Evolutionary conservation across 1,140 invertebrate genomes (phyloP).

Genomic region (Glomeris maerens): DNA sequence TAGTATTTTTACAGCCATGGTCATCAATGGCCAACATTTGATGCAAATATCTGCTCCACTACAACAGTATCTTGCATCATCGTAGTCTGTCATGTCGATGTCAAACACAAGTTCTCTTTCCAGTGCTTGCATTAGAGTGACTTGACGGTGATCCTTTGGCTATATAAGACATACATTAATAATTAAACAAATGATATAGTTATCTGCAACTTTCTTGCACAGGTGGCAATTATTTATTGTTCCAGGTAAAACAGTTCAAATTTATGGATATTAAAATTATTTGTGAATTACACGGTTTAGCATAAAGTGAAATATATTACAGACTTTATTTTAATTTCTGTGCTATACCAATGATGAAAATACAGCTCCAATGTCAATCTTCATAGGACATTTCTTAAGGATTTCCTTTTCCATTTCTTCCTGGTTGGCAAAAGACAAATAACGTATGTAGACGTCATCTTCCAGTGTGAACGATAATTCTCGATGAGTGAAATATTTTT

Average conservation of each 20-base stretch:
- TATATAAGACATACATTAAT: conserved; percentile 21
- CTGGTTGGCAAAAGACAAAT: conserved; percentile 66
- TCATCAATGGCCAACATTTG: conserved; percentile 97
- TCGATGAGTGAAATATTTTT: conserved; percentile 56
- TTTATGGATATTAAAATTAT: no score
- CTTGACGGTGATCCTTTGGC: conserved; percentile 43
- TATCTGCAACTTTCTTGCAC: no score
- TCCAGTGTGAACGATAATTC: conserved; percentile 93
- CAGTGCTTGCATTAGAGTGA: conserved; percentile 38
- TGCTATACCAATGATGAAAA: conserved; percentile 53
- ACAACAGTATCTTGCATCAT: conserved; percentile 87
- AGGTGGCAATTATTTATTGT: no score
- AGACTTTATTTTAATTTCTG: no score
- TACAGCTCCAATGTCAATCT: conserved; percentile 94
- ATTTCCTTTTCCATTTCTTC: conserved; percentile 70
- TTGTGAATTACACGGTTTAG: no score
- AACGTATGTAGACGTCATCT: conserved; percentile 88
- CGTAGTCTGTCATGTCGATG: conserved; percentile 99
- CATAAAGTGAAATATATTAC: no score
- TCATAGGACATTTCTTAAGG: conserved; percentile 60
- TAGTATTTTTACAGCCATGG: conserved; percentile 78
- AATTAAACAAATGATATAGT: background rate
- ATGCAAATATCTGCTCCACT: conserved; percentile 70
- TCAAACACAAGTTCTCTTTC: conserved; percentile 95
- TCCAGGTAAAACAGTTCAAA: no score